These are phyloP conservation scores for Aphidius colemani DNA, from an alignment of 2,888 invertebrate genomes.

Conservation along the genomic window DNA sequence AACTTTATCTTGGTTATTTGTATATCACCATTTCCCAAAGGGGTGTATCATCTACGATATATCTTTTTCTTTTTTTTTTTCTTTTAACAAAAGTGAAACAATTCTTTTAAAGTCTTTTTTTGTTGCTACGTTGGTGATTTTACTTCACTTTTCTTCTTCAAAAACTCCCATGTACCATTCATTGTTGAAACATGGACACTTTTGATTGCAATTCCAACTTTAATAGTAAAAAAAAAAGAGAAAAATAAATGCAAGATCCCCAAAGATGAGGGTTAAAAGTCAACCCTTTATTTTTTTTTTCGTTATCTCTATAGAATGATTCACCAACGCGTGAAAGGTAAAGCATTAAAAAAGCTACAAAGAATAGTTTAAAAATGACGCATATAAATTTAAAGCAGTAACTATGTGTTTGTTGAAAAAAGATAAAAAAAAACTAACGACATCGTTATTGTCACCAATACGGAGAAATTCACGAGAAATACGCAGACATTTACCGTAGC, in stretches of 20 bases:
- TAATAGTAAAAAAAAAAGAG: not conserved
- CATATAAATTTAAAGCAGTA: no score
- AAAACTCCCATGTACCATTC: not conserved
- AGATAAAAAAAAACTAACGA: no score
- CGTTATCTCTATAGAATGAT: not conserved
- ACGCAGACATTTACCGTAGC: no score
- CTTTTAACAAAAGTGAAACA: no score
- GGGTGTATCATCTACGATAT: conserved; percentile 13
- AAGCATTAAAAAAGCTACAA: not conserved
- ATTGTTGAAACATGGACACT: not conserved
- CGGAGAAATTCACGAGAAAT: no score
- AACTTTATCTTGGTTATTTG: conserved; percentile 34
- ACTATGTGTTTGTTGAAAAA: no score
- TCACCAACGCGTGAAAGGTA: not conserved
- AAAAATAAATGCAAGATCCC: not conserved
- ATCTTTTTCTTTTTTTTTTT: conserved; percentile 11
- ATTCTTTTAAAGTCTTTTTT: conserved; percentile 23
- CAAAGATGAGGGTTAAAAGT: not conserved
- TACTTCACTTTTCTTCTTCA: not conserved
- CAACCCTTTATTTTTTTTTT: not conserved
- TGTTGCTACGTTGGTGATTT: not conserved
- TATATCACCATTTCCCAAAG: conserved; percentile 29
- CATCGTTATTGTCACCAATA: no score
- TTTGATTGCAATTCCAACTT: not conserved
- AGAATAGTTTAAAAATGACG: no score